phyloP scores from a whole-genome alignment of 1,140 invertebrate species.

The Ceratina japonica region DNA sequence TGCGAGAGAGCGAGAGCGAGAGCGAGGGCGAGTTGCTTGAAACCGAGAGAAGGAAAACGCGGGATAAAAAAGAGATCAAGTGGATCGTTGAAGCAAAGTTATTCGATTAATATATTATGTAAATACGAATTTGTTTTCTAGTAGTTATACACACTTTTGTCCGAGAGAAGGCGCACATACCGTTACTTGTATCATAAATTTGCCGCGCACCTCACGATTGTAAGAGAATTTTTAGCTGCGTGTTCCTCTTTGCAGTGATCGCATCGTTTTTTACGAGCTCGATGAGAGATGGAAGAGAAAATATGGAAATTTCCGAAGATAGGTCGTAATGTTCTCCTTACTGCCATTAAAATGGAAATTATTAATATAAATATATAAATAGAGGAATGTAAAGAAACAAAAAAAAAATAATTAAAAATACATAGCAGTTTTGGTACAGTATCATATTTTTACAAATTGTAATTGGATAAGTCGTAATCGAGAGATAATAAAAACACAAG shows the following conservation, averaged over 20 bases:
- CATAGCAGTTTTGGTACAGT: constrained; percentile 76
- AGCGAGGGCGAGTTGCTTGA: background rate
- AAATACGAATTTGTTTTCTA: constrained; percentile 57
- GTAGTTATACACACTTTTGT: constrained; percentile 40
- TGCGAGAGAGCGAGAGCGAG: constrained; percentile 13
- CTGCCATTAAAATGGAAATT: constrained; percentile 65
- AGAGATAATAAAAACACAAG: constrained; percentile 70
- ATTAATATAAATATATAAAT: constrained; percentile 69
- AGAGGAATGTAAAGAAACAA: constrained; percentile 66
- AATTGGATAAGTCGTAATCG: constrained; percentile 71
- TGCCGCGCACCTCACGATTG: constrained; percentile 43
- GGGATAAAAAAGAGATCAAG: background rate
- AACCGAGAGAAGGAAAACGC: background rate
- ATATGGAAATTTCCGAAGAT: constrained; percentile 49
- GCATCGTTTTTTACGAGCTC: constrained; percentile 54
- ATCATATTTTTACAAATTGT: constrained; percentile 78
- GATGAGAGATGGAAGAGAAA: constrained; percentile 36
- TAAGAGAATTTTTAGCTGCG: constrained; percentile 47
- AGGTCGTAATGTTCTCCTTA: constrained; percentile 66
- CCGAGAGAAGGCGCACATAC: constrained; percentile 36
- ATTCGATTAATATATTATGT: constrained; percentile 36
- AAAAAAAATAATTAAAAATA: constrained; percentile 52
- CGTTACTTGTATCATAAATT: constrained; percentile 54
- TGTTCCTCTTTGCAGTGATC: constrained; percentile 43
- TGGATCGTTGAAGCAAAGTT: constrained; percentile 50